These are phyloP conservation scores for Echiichthys vipera DNA, from an alignment of 2,797 vertebrate genomes.

Conservation along the genomic window DNA sequence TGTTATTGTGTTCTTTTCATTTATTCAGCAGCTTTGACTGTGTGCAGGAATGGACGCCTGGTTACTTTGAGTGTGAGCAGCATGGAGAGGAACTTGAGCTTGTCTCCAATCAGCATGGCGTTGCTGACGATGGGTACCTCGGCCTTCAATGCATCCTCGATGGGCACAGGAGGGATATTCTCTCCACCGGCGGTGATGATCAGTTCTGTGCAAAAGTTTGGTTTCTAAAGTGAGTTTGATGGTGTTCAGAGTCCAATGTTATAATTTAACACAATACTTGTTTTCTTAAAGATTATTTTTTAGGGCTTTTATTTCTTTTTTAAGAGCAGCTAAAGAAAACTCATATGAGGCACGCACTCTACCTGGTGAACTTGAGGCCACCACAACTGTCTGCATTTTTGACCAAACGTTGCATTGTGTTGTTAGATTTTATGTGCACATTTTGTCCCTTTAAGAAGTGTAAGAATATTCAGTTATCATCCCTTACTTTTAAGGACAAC, in stretches of 20 bases:
- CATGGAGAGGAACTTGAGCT: constrained; percentile 87
- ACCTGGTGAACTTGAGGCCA: too few relatives aligned
- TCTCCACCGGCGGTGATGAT: constrained; percentile 89
- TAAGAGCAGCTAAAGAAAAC: too few relatives aligned
- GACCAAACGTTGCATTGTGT: neutral
- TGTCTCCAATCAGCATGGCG: constrained; percentile 86
- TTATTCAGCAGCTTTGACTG: neutral
- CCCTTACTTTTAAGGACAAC: too few relatives aligned
- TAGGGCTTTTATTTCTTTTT: too few relatives aligned
- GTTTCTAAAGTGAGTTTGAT: too few relatives aligned
- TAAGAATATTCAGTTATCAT: neutral
- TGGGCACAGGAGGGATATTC: constrained; percentile 86
- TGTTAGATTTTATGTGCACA: neutral
- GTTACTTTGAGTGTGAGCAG: constrained; percentile 87
- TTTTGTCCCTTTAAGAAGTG: neutral
- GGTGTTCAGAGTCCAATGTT: neutral
- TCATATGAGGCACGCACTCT: too few relatives aligned
- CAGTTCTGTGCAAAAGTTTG: constrained; percentile 79
- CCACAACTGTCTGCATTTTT: too few relatives aligned
- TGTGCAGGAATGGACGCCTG: neutral
- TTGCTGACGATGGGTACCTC: constrained; percentile 85
- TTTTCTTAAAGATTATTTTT: too few relatives aligned
- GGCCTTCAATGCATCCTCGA: constrained; percentile 83
- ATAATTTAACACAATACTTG: neutral
- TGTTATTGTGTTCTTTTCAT: neutral